Conservation (phyloP, 2,113 vertebrate genomes). For the Proteles cristata region DNA sequence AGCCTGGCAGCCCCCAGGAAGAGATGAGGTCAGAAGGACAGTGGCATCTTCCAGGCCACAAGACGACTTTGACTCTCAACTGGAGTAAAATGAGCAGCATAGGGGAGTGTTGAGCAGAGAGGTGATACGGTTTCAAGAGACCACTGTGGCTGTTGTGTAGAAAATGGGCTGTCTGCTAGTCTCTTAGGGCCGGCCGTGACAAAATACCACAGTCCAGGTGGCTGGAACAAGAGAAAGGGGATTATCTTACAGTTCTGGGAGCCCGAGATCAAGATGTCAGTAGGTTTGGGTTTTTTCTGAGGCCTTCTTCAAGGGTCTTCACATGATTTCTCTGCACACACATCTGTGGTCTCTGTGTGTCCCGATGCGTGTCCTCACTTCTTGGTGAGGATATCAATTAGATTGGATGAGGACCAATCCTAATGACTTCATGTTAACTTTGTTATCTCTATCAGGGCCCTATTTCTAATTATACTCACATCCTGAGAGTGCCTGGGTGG, state of each 20-base stretch:
- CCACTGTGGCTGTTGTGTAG: background rate
- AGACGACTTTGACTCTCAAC: background rate
- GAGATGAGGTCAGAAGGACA: background rate
- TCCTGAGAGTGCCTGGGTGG: too few relatives aligned
- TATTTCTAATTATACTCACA: background rate
- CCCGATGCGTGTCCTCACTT: background rate
- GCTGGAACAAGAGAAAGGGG: background rate
- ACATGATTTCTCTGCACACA: background rate
- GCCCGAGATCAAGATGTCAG: background rate
- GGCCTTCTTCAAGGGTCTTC: background rate
- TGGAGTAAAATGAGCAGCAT: background rate
- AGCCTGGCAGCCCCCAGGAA: too few relatives aligned
- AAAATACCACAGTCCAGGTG: background rate
- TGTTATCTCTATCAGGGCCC: background rate
- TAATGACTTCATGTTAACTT: background rate
- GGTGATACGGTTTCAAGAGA: background rate
- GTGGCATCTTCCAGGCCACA: accelerated
- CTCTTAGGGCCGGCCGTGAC: background rate
- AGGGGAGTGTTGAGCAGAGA: background rate
- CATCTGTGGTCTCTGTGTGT: background rate
- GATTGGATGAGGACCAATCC: background rate
- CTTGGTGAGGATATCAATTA: background rate
- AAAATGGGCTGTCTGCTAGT: background rate
- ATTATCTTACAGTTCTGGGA: background rate
- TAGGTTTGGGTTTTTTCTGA: background rate